These are phyloP conservation scores for Ictidomys tridecemlineatus DNA, from an alignment of 2,113 vertebrate species.

Conservation along the genomic window DNA sequence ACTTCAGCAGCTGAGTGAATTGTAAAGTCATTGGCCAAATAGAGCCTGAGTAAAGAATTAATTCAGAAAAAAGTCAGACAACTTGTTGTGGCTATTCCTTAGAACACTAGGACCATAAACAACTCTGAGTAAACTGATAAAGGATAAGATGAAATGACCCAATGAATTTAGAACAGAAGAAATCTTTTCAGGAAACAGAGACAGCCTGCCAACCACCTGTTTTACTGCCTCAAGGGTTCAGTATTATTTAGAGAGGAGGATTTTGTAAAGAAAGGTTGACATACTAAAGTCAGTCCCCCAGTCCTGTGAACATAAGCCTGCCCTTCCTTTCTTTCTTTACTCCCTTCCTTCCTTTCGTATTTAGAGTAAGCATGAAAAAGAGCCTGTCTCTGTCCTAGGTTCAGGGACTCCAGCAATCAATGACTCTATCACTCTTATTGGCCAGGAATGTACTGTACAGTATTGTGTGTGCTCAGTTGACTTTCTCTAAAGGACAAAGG, in stretches of 20 bases:
- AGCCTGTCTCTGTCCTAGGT: background rate
- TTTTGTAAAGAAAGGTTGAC: background rate
- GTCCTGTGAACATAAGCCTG: background rate
- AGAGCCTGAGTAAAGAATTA: background rate
- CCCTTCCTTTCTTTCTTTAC: background rate
- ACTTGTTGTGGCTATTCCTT: background rate
- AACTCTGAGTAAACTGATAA: background rate
- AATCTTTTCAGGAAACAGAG: background rate
- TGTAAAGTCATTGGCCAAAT: background rate
- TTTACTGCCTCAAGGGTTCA: background rate
- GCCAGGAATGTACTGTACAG: background rate
- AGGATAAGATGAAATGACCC: background rate
- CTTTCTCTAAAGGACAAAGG: conserved; percentile 25
- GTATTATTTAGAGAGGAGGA: background rate
- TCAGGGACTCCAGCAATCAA: background rate
- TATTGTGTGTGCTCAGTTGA: background rate
- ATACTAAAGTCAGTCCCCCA: background rate
- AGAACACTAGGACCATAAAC: background rate
- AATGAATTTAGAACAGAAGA: background rate
- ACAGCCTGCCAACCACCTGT: background rate
- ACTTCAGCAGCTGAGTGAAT: background rate
- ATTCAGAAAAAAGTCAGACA: background rate
- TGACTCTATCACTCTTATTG: background rate
- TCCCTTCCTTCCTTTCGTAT: background rate
- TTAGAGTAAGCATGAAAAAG: background rate